Conservation (phyloP, 2,888 invertebrate species). For the Hylaea fasciaria region DNA sequence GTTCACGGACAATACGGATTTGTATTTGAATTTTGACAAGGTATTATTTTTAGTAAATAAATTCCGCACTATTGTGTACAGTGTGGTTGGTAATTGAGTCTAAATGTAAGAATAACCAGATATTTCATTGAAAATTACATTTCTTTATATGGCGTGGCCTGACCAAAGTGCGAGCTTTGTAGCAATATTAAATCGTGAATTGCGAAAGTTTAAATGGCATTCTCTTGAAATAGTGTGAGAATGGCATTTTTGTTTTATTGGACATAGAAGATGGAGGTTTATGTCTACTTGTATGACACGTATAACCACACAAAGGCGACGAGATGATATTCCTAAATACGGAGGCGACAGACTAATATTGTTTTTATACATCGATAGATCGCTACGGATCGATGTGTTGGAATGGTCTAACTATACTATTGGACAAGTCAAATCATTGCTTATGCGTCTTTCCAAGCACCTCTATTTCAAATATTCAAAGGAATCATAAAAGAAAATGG, state of each 20-base stretch:
- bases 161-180: slow-evolving; percentile 51
- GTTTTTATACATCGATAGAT: too few species aligned
- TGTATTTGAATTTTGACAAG: too few species aligned
- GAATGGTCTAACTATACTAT: too few species aligned
- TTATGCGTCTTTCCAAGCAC: too few species aligned
- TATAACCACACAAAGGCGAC: background rate
- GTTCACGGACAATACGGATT: too few species aligned
- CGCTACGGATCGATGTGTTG: too few species aligned
- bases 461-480: slow-evolving; percentile 9
- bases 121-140: slow-evolving; percentile 54
- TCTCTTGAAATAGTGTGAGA: slow-evolving; percentile 38
- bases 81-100: background rate
- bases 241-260: slow-evolving; percentile 22
- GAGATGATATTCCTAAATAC: too few species aligned
- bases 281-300: slow-evolving; percentile 3
- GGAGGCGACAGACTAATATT: too few species aligned
- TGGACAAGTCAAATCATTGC: too few species aligned
- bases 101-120: slow-evolving; percentile 15
- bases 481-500: slow-evolving; percentile 16
- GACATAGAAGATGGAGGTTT: slow-evolving; percentile 3
- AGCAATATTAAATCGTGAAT: slow-evolving; percentile 55
- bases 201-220: slow-evolving; percentile 43
- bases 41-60: too few species aligned
- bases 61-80: too few species aligned
- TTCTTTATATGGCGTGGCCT: slow-evolving; percentile 58